These are phyloP conservation scores for Corvus moneduloides DNA, from an alignment of 2,113 vertebrate species.

Conservation along the genomic window DNA sequence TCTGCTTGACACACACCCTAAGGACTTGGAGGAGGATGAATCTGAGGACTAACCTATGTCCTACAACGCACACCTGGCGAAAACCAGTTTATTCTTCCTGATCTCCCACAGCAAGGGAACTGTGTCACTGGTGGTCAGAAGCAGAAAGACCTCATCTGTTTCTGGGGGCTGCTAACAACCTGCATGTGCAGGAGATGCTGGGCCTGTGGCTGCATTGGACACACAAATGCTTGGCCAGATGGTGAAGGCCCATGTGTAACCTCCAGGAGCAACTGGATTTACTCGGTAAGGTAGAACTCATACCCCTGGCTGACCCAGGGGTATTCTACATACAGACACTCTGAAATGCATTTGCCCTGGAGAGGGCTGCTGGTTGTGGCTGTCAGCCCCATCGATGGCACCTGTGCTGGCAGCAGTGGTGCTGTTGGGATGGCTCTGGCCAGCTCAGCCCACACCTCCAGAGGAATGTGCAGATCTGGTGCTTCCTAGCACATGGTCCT, in stretches of 20 bases:
- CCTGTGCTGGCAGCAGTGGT: neutral
- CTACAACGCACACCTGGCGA: neutral
- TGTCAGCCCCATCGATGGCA: accelerated
- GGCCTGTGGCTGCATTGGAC: neutral
- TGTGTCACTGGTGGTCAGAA: neutral
- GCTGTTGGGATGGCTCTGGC: neutral
- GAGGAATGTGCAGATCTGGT: neutral
- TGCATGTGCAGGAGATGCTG: neutral
- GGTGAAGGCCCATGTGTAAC: accelerated
- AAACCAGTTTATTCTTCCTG: neutral
- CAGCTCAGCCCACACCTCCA: neutral
- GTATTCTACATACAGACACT: accelerated
- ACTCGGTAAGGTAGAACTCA: accelerated
- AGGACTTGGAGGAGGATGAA: neutral
- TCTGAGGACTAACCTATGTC: neutral
- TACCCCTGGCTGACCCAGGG: neutral
- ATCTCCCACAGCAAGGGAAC: neutral
- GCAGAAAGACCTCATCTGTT: neutral
- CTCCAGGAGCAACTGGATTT: neutral
- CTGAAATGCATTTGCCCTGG: accelerated
- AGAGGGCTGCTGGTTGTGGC: neutral
- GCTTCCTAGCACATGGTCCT: neutral
- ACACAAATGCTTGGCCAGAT: neutral
- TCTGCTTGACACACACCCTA: neutral
- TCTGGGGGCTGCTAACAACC: neutral